Conservation (phyloP, 2,888 invertebrate species). For the Dynastes hyllus region DNA sequence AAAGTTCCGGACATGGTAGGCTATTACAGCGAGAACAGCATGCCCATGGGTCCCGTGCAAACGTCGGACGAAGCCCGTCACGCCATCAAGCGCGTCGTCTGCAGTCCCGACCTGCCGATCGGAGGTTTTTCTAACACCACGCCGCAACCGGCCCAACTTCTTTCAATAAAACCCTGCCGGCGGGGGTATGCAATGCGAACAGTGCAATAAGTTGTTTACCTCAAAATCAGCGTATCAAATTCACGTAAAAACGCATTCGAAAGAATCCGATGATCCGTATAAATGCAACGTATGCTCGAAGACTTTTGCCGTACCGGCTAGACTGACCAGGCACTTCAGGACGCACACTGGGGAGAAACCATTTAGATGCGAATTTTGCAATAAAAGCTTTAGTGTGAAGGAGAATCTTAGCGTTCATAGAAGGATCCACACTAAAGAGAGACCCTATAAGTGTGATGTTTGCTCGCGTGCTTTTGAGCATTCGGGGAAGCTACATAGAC, state of each 20-base stretch:
- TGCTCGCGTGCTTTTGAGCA: conserved; percentile 93
- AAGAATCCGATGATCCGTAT: conserved; percentile 80
- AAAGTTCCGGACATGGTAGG: conserved; percentile 71
- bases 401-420: conserved; percentile 93
- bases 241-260: conserved; percentile 67
- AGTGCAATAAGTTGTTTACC: conserved; percentile 68
- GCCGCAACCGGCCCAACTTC: conserved; percentile 51
- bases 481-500: conserved; percentile 91
- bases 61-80: conserved; percentile 64
- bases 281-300: conserved; percentile 93
- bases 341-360: conserved; percentile 94
- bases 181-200: conserved; percentile 65
- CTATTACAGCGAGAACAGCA: conserved; percentile 70
- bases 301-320: conserved; percentile 92
- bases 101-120: conserved; percentile 76
- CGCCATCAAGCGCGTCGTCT: conserved; percentile 74
- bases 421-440: conserved; percentile 92
- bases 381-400: conserved; percentile 93
- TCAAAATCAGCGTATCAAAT: conserved; percentile 67
- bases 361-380: conserved; percentile 93
- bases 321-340: conserved; percentile 88
- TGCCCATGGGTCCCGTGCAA: conserved; percentile 68
- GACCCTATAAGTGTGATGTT: conserved; percentile 91
- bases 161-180: conserved; percentile 10
- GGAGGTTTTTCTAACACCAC: conserved; percentile 63